A percentile compares a stretch with the other conserved stretches of the same genome.
These are phyloP conservation scores for Triplophysa dalaica DNA, from an alignment of 2,113 vertebrate genomes.

Conservation along the genomic window DNA sequence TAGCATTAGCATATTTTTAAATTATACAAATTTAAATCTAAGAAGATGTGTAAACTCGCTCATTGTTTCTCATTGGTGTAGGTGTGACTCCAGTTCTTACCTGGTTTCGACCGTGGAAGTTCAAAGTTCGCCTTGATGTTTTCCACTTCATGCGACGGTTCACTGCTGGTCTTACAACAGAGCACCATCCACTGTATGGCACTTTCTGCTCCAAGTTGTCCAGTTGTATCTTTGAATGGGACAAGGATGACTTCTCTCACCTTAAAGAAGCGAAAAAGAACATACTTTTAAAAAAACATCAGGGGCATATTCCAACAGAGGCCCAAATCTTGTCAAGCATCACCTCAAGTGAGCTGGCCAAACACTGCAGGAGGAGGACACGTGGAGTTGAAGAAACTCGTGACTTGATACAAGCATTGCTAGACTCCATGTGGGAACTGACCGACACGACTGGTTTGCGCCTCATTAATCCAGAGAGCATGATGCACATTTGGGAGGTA, in stretches of 20 bases:
- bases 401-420: too few relatives aligned
- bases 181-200: constrained; percentile 26
- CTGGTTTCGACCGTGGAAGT: background rate
- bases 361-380: constrained; percentile 29
- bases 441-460: background rate
- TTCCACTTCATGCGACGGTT: constrained; percentile 50
- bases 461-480: too few relatives aligned
- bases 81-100: too few relatives aligned
- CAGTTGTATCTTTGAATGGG: constrained; percentile 24
- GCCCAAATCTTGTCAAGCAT: background rate
- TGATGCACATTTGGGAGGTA: too few relatives aligned
- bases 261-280: constrained; percentile 20
- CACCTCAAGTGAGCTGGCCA: constrained; percentile 5
- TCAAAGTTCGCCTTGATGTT: constrained; percentile 1
- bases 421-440: background rate
- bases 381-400: background rate
- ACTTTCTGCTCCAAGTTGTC: background rate
- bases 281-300: background rate
- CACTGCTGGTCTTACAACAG: constrained; percentile 22
- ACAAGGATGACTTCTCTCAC: background rate
- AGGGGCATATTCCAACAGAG: too few relatives aligned
- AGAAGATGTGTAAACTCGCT: too few relatives aligned
- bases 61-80: too few relatives aligned
- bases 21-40: too few relatives aligned
- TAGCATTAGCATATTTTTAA: too few relatives aligned